Base-by-base conservation (phyloP, 1,140 invertebrate genomes). In the Nomia melanderi region DNA sequence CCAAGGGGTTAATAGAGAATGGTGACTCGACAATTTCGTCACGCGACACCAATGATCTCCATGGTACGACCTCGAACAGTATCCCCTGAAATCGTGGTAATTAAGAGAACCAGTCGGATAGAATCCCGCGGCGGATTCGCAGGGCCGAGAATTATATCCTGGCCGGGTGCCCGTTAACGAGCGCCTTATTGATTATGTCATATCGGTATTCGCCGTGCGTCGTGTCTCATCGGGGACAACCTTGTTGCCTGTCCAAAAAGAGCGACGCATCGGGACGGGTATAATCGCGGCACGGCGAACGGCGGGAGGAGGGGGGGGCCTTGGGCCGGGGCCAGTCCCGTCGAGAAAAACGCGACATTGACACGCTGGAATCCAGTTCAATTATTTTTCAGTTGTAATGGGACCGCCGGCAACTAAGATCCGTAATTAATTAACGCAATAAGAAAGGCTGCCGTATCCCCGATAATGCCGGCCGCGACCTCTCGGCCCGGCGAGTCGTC, bases 311-410 rank as follows among this genome's bases (percentile, higher is more conserved):
- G 50, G 17, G 36, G 36, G 25, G 23, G 33, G 47, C 29, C n/a
- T n/a, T n/a, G n/a, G n/a, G n/a, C n/a, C n/a, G 47, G 69, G 77
- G 33, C 71, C 59, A 65, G 54, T 64, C 23, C 29, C 0, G 3
- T 27, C 4, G 11, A 9, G 23, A n/a, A 9, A 14, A 20, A 31
- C 39, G 33, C 39, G 50, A 41, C 60, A 57, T 84, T 79, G 77
- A 81, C 77, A 71, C 80, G 76, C 67, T 82, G 82, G 82, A 84
- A 84, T 84, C 73, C 81, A 81, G 81, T 83, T 84, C 78, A 65
- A 83, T 84, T 80, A 84, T 83, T 84, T 84, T 84, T 67, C 36
- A 79, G 76, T 70, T 76, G 44, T 76, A 83, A 84, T 79, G 77
- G 72, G 59, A 31, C 53, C 44, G 20, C 71, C 59, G 29, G 20